These are phyloP conservation scores for Pristionchus fissidentatus DNA, from an alignment of 2,888 invertebrate genomes.

Conservation along the genomic window DNA sequence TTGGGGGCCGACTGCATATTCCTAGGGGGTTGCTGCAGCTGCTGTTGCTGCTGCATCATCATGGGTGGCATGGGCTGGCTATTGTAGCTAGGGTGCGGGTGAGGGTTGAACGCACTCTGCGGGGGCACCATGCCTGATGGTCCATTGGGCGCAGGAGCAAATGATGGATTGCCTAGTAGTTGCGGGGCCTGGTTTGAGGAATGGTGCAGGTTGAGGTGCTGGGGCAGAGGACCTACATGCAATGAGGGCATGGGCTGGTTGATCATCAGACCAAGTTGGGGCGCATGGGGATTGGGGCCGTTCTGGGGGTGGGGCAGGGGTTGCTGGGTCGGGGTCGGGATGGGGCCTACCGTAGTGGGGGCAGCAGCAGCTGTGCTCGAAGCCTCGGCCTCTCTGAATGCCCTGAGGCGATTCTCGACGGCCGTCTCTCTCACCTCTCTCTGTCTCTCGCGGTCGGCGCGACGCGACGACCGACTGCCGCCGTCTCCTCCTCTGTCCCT, in stretches of 20 bases:
- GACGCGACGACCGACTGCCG: neutral
- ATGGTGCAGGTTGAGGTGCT: neutral
- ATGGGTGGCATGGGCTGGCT: neutral
- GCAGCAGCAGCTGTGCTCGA: neutral
- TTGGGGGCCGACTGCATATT: conserved; percentile 26
- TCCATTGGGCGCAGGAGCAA: neutral
- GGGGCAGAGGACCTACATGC: neutral
- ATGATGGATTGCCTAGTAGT: too few relatives aligned
- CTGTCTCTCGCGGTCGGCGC: conserved; percentile 27
- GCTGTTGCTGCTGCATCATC: too few relatives aligned
- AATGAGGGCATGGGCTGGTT: neutral
- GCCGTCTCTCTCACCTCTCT: conserved; percentile 49
- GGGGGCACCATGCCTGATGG: conserved; percentile 16
- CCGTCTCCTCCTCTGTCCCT: neutral
- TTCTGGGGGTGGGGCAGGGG: neutral
- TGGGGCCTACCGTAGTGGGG: neutral
- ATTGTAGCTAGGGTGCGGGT: neutral
- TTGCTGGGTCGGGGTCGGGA: neutral
- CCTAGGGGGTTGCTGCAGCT: too few relatives aligned
- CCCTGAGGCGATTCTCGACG: conserved; percentile 22
- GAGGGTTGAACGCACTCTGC: neutral
- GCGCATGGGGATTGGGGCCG: neutral
- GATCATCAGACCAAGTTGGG: neutral
- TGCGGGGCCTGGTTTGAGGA: too few relatives aligned
- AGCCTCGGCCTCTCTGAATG: conserved; percentile 18